phyloP scores from a whole-genome alignment of 2,888 invertebrate genomes.

The Caenorhabditis sp. region DNA sequence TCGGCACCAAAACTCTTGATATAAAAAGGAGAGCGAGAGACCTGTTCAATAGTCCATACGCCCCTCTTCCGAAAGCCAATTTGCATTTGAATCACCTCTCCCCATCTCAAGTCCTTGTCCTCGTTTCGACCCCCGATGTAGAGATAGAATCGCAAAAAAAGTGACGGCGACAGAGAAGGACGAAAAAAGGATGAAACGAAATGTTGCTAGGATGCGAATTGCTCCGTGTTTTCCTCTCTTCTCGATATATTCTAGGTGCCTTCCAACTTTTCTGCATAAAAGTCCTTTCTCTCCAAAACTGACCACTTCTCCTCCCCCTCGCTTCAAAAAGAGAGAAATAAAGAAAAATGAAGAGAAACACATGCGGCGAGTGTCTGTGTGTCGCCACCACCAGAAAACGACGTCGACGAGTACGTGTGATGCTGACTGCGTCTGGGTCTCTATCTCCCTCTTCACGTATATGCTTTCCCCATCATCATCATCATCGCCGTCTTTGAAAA shows the following conservation, averaged over 20 bases:
- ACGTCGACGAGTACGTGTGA: constrained; percentile 46
- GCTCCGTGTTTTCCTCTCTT: not conserved
- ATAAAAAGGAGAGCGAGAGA: constrained; percentile 12
- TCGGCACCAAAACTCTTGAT: not conserved
- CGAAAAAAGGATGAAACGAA: too few relatives aligned
- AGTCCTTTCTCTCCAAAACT: constrained; percentile 6
- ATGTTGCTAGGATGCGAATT: constrained; percentile 41
- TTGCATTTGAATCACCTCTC: constrained; percentile 44
- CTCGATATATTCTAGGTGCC: not conserved
- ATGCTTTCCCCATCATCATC: constrained; percentile 26
- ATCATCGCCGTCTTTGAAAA: constrained; percentile 41
- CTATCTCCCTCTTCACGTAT: constrained; percentile 29
- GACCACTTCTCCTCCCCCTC: constrained; percentile 12
- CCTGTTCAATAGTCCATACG: constrained; percentile 12
- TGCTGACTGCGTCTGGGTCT: constrained; percentile 53
- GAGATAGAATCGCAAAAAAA: constrained; percentile 26
- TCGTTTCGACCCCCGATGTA: constrained; percentile 39
- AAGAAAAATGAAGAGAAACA: constrained; percentile 30
- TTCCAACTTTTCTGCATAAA: constrained; percentile 34
- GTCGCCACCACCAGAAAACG: constrained; percentile 37
- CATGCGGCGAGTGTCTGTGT: constrained; percentile 18
- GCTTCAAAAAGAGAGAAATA: constrained; percentile 5
- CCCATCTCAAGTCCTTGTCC: constrained; percentile 14
- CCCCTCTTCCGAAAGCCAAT: constrained; percentile 24
- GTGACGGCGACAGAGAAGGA: constrained; percentile 22